A percentile compares a stretch with the other conserved stretches of the same genome.
Conservation (phyloP, 2,888 invertebrate species). For the Buathra laborator region DNA sequence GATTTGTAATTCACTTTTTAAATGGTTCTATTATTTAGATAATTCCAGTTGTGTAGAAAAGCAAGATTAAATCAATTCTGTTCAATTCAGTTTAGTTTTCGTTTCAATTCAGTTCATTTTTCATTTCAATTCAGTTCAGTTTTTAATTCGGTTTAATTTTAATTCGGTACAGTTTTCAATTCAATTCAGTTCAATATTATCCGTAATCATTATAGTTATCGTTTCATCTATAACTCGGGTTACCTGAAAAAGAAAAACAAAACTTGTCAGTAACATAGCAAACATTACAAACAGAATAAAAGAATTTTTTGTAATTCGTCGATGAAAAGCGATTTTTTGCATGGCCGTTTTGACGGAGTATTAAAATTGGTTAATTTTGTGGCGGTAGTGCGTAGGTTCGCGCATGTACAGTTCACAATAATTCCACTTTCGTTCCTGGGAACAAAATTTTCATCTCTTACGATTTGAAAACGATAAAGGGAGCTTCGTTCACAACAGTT, state of each 20-base stretch:
- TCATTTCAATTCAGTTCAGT: too few species aligned
- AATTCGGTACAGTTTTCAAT: slow-evolving; percentile 20
- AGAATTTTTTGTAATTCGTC: neutral
- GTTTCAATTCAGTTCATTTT: slow-evolving; percentile 38
- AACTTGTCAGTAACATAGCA: neutral
- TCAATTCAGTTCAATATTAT: slow-evolving; percentile 25
- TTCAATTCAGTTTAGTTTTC: slow-evolving; percentile 26
- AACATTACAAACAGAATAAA: neutral
- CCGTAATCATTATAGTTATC: neutral
- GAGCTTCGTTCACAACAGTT: too few species aligned
- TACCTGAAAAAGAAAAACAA: slow-evolving; percentile 1
- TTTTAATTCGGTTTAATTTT: too few species aligned
- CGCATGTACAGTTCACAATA: too few species aligned
- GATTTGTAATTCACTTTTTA: neutral
- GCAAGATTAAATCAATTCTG: slow-evolving; percentile 15
- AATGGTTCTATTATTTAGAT: neutral
- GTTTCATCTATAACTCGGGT: neutral
- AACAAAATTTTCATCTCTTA: too few species aligned
- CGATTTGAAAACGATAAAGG: too few species aligned
- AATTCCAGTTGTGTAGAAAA: neutral
- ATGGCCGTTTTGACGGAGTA: neutral
- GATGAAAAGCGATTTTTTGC: neutral
- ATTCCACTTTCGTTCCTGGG: too few species aligned
- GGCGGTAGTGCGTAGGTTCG: too few species aligned
- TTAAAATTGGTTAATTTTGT: too few species aligned